Evolutionary conservation across 2,797 vertebrate genomes (phyloP), one percentile per base, ranked within the genome.

Genomic region (Hemitrygon akajei): DNA sequence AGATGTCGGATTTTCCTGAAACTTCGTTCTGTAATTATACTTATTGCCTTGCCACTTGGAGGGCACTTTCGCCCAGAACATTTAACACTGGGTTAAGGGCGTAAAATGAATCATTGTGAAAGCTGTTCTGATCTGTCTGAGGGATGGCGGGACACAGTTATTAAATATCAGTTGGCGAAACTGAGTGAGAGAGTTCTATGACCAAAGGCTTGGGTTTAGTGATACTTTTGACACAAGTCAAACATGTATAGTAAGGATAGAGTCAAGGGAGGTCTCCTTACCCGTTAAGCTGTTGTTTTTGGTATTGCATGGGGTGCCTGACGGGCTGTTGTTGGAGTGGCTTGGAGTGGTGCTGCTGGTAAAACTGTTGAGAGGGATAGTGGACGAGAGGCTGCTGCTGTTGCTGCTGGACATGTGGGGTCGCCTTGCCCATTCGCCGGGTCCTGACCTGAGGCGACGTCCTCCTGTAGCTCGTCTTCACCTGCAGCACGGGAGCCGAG

Each of bases 361-460:
- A 95, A 95, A 96, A 95, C 60, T 95, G 95, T 76, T 94, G 94
- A 25, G 94, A 95, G 93, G 94, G 94, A 94, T 95, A 95, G 94
- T 94, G 95, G 94, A 16, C n/a, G 47, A 89, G 84, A 34, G 25
- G 71, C 27, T 47, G 95, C 94, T 94, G 95, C 81, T 95, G 95
- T 95, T 95, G 96, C 81, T 95, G 94, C 93, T 96, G 97, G 94
- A 95, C 95, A 79, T 95, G 95, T 56, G 96, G 94, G 95, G 95
- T 96, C 1, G 95, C 94, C 93, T 96, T 96, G 95, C 96, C 97
- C 95, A 97, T 98, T 96, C 98, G 97, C 95, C 98, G 98, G 94
- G 95, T 98, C 94, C 98, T 97, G 95, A 98, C 97, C 95, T 95
- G 96, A 89, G 91, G 91, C 66, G 63, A 87, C 9, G 30, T 56